Base-by-base conservation (phyloP, 2,888 invertebrate species). In the Tubulanus polymorphus region DNA sequence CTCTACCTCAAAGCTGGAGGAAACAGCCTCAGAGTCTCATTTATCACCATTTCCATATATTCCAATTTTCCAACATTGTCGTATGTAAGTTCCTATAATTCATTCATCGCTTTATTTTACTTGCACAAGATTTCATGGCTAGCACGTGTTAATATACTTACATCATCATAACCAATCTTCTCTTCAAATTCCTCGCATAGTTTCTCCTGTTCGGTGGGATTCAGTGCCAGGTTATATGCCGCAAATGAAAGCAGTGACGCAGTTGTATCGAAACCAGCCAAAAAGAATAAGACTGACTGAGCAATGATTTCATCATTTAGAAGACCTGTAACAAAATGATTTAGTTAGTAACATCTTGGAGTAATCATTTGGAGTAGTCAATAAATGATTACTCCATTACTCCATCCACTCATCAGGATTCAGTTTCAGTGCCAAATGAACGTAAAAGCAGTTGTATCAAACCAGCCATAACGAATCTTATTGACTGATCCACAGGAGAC, bases 211-310 rank as follows among this genome's bases (percentile, higher is more conserved):
- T 59, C 54, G 1, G 65, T 63, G 3, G 62, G 64, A 48, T 70
- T 54, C 1, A 54, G 29, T 3, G 65, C 67, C 15, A 70, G 55
- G 26, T 55, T 50, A 46, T 67, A 69, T 0, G 63, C 48, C 5
- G 65, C 28, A 54, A 66, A 65, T 3, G 61, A 53, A 3, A 71
- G 51, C 2, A 63, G 63, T 0, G 58, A 52, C 2, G 70, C 68
- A 3, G 69, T 71, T 15, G 71, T 71, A 27, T 67, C 71, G 45
- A 62, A 71, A 5, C 69, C 71, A 15, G 66, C 70, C n/a, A 69
- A 32, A 47, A 70, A 63, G 46, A 71, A 71, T 37, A 69, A 35
- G 5, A 67, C 46, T 15, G 68, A 62, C 28, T 71, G 67, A 1
- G 63, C 61, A 12, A 66, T 54, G 3, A 71, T 54, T 55, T 70